Evolutionary conservation across 2,113 vertebrate species (phyloP).

Genomic region (Aplodontia rufa): DNA sequence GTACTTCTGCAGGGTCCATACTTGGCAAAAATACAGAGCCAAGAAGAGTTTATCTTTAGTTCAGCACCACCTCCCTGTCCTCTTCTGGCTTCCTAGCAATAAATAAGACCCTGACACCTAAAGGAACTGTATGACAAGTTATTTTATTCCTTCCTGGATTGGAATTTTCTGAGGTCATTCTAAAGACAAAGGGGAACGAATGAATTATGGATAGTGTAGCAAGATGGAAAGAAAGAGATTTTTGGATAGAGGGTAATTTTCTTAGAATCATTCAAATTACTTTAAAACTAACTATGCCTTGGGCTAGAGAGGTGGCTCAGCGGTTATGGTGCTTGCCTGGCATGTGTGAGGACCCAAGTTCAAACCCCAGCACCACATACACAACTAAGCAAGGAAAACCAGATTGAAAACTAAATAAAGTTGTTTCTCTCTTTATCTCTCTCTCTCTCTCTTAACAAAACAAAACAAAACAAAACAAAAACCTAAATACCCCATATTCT

Average conservation of each 20-base stretch:
- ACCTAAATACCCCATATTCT: background rate
- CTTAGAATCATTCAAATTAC: background rate
- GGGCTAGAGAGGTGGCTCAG: too few species aligned
- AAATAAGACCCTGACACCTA: conserved; percentile 46
- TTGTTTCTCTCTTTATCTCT: too few species aligned
- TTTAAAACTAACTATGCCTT: too few species aligned
- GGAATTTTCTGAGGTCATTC: conserved; percentile 51
- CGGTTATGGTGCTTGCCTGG: too few species aligned
- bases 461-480: too few species aligned
- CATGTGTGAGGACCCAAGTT: too few species aligned
- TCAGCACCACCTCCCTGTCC: background rate
- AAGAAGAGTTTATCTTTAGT: conserved; percentile 24
- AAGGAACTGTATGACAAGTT: conserved; percentile 61
- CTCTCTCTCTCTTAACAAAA: too few species aligned
- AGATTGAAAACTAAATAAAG: too few species aligned
- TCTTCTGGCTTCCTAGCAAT: conserved; percentile 52
- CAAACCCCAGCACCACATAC: too few species aligned
- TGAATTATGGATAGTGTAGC: conserved; percentile 8
- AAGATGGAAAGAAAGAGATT: background rate
- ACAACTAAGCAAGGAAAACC: too few species aligned
- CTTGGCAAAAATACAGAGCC: conserved; percentile 7
- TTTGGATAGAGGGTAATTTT: background rate
- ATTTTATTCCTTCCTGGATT: conserved; percentile 70
- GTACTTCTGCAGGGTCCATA: background rate
- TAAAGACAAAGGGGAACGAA: conserved; percentile 41